phyloP scores from a whole-genome alignment of 64 coral and sea anemone species.

The Montipora cactus region DNA sequence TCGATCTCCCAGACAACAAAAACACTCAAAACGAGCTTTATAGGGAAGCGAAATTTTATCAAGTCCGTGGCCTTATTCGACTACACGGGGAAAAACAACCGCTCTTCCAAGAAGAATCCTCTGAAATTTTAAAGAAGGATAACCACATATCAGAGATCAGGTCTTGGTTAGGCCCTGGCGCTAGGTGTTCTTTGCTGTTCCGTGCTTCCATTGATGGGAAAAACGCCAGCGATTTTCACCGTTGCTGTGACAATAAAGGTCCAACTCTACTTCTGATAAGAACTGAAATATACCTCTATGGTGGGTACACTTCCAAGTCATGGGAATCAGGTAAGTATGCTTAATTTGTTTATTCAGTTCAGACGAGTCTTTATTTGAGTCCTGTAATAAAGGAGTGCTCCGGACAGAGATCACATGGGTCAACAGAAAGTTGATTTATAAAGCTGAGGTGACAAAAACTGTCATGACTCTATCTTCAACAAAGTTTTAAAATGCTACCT shows the following conservation, averaged over 20 bases:
- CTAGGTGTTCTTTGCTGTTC: conserved; percentile 30
- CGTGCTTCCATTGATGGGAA: conserved; percentile 41
- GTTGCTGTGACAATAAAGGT: conserved; percentile 61
- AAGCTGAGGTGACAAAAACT: too few species aligned
- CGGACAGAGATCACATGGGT: too few species aligned
- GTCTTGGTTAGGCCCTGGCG: not conserved
- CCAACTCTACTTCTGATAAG: conserved; percentile 13
- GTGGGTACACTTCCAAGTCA: conserved; percentile 43
- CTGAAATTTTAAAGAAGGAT: not conserved
- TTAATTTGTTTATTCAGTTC: too few species aligned
- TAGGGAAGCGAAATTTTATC: conserved; percentile 66
- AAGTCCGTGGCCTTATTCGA: conserved; percentile 28
- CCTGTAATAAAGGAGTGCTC: too few species aligned
- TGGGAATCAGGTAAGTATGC: conserved; percentile 40
- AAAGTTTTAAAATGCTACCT: too few species aligned
- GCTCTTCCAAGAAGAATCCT: not conserved
- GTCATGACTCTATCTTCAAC: too few species aligned
- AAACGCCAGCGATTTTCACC: conserved; percentile 47
- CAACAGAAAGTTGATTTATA: too few species aligned
- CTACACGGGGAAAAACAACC: not conserved
- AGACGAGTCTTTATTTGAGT: too few species aligned
- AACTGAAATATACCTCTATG: conserved; percentile 13
- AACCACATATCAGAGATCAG: not conserved
- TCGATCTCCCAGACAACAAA: conserved; percentile 42
- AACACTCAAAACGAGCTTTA: conserved; percentile 3